phyloP scores from a whole-genome alignment of 2,888 invertebrate species.

The Campoplex capitator region DNA sequence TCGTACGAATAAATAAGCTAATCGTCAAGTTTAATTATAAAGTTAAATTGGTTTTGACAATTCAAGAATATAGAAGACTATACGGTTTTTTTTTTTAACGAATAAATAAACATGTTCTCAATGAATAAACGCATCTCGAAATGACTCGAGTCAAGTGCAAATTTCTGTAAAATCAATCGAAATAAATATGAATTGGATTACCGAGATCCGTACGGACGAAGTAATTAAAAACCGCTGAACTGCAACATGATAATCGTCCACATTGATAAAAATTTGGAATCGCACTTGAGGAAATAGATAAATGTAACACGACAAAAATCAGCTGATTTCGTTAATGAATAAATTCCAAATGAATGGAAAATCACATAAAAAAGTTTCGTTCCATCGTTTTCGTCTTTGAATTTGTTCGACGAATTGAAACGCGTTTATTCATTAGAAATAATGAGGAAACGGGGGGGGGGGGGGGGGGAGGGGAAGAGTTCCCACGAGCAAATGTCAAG shows the following conservation, averaged over 20 bases:
- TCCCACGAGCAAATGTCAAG: not conserved
- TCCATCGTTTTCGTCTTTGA: not conserved
- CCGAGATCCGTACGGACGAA: not conserved
- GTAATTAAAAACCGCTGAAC: not conserved
- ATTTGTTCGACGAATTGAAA: not conserved
- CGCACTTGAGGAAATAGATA: not conserved
- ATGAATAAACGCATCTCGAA: not conserved
- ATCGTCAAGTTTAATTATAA: not conserved
- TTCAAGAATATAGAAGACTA: not conserved
- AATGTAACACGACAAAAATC: not conserved
- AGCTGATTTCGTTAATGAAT: not conserved
- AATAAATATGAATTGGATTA: no score
- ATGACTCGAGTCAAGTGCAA: not conserved
- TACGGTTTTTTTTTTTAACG: not conserved
- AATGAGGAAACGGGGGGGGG: not conserved
- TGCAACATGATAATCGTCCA: not conserved
- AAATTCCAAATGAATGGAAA: not conserved
- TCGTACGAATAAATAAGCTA: slow-evolving; percentile 2
- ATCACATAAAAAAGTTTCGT: not conserved
- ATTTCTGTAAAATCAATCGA: no score
- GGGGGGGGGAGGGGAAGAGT: not conserved
- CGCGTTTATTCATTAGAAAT: not conserved
- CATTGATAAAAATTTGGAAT: not conserved
- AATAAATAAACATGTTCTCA: not conserved
- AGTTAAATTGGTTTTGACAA: not conserved